phyloP scores from a whole-genome alignment of 2,888 invertebrate genomes.

The Perdita meconis region DNA sequence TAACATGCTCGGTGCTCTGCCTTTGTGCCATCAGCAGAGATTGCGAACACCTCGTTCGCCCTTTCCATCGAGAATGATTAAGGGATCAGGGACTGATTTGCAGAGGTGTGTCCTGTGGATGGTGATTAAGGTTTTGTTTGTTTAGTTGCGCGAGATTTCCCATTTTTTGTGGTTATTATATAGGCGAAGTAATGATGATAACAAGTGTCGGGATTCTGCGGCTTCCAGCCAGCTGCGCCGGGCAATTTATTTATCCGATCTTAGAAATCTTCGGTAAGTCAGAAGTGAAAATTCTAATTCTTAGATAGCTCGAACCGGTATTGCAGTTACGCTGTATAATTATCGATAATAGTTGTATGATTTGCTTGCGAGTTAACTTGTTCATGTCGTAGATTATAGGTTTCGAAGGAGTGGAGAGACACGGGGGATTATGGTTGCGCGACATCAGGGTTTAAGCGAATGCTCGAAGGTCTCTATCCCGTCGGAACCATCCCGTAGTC shows the following conservation, averaged over 20 bases:
- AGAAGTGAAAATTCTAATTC: too few species aligned
- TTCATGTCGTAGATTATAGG: not conserved
- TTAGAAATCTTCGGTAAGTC: too few species aligned
- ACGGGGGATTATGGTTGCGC: not conserved
- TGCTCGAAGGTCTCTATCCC: constrained; percentile 21
- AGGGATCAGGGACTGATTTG: constrained; percentile 42
- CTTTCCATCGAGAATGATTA: constrained; percentile 44
- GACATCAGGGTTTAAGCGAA: constrained; percentile 5
- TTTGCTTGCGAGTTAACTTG: too few species aligned
- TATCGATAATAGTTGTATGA: too few species aligned
- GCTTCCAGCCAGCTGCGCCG: too few species aligned
- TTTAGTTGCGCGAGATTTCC: too few species aligned
- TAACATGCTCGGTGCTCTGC: constrained; percentile 55
- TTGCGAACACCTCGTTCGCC: constrained; percentile 15
- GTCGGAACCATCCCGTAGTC: constrained; percentile 49
- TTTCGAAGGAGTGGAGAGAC: not conserved
- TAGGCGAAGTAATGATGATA: too few species aligned
- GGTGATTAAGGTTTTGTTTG: constrained; percentile 34
- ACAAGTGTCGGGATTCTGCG: too few species aligned
- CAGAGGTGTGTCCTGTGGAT: constrained; percentile 35
- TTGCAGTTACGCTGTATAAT: too few species aligned
- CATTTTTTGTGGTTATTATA: too few species aligned
- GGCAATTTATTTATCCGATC: too few species aligned
- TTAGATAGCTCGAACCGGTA: too few species aligned
- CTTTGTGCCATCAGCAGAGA: constrained; percentile 39